These are phyloP conservation scores for Hemiscyllium ocellatum DNA, from an alignment of 2,113 vertebrate species.

Conservation along the genomic window DNA sequence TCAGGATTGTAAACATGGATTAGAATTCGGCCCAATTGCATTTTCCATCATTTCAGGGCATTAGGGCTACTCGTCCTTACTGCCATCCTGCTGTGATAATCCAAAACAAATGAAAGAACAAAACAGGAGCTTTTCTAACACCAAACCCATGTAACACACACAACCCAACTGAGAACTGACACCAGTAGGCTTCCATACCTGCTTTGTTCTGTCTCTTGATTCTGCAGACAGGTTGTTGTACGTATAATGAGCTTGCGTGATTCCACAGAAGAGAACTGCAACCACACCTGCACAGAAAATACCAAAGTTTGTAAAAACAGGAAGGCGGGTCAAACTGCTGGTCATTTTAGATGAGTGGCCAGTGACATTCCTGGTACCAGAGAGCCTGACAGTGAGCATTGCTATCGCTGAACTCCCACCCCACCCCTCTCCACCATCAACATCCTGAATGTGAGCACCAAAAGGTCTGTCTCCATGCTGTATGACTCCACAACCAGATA, in stretches of 20 bases:
- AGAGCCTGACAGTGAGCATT: neutral
- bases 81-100: neutral
- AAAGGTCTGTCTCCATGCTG: too few species aligned
- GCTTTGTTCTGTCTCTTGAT: constrained; percentile 86
- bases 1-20: neutral
- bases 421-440: neutral
- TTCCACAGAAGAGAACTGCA: constrained; percentile 88
- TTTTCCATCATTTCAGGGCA: neutral
- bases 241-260: constrained; percentile 93
- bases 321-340: neutral
- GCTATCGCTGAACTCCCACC: neutral
- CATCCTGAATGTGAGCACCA: neutral
- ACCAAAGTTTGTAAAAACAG: neutral
- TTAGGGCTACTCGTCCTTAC: neutral
- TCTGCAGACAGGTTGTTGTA: constrained; percentile 87
- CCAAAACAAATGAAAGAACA: neutral
- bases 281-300: constrained; percentile 71
- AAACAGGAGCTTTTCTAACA: neutral
- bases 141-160: neutral
- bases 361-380: neutral
- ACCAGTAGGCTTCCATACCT: constrained; percentile 57
- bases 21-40: neutral
- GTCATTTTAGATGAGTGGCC: neutral
- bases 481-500: neutral
- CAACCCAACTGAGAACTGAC: neutral